phyloP scores from a whole-genome alignment of 64 coral and sea anemone genomes.

The Actinia tenebrosa region DNA sequence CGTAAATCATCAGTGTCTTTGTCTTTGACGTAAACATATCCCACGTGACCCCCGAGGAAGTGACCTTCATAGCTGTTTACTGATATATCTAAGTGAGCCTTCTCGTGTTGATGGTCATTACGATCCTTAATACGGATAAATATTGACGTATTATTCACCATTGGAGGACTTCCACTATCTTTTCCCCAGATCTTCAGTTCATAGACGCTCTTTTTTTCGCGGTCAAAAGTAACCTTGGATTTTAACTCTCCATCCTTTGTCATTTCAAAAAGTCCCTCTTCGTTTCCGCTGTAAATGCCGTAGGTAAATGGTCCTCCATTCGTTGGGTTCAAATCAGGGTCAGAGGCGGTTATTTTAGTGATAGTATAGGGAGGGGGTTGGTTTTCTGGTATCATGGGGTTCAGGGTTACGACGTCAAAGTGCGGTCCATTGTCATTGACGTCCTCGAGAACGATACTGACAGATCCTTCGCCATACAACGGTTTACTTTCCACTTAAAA shows the following conservation, averaged over 20 bases:
- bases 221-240: constrained; percentile 59
- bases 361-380: constrained; percentile 32
- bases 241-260: constrained; percentile 32
- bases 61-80: constrained; percentile 62
- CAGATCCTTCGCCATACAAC: constrained; percentile 66
- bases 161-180: constrained; percentile 64
- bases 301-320: constrained; percentile 78
- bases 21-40: constrained; percentile 85
- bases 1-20: constrained; percentile 70
- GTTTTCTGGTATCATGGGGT: constrained; percentile 69
- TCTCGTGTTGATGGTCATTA: constrained; percentile 83
- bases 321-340: constrained; percentile 66
- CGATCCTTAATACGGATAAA: constrained; percentile 65
- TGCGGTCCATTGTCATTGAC: constrained; percentile 90
- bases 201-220: constrained; percentile 53
- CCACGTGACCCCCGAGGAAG: constrained; percentile 61
- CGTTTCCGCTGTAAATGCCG: constrained; percentile 49
- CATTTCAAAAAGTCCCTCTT: constrained; percentile 32
- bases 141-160: constrained; percentile 21
- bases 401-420: constrained; percentile 35
- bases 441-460: constrained; percentile 55
- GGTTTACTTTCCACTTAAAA: not conserved
- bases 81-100: constrained; percentile 49
- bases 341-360: constrained; percentile 60
- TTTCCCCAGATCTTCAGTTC: constrained; percentile 47